Conservation (phyloP, 2,888 invertebrate genomes). For the Epirrita christyi region DNA sequence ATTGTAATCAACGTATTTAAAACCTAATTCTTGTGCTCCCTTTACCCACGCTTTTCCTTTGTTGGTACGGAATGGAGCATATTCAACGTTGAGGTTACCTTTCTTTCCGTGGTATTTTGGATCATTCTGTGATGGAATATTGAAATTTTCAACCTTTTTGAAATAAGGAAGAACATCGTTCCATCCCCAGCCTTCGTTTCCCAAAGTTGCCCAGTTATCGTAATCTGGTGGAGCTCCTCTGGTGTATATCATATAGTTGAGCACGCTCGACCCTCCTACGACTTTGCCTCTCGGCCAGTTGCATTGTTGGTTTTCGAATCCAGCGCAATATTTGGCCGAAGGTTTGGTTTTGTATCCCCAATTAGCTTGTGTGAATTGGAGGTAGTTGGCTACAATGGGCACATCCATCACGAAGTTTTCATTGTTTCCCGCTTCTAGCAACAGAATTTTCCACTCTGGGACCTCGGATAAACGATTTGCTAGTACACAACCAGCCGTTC, state of each 20-base stretch:
- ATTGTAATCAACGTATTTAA: constrained; percentile 86
- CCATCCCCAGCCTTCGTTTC: constrained; percentile 91
- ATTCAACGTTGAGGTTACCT: constrained; percentile 84
- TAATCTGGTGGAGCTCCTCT: constrained; percentile 89
- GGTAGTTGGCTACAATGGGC: constrained; percentile 89
- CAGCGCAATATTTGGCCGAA: constrained; percentile 88
- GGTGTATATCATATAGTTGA: constrained; percentile 93
- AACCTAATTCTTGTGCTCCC: constrained; percentile 86
- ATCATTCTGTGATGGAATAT: constrained; percentile 83
- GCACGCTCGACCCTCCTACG: constrained; percentile 91
- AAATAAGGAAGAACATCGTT: constrained; percentile 90
- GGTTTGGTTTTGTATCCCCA: constrained; percentile 94
- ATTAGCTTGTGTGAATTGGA: constrained; percentile 89
- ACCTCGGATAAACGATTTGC: constrained; percentile 90
- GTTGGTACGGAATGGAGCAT: constrained; percentile 79
- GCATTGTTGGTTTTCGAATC: constrained; percentile 90
- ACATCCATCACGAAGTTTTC: constrained; percentile 91
- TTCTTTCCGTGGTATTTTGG: constrained; percentile 80
- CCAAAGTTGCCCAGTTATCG: constrained; percentile 89
- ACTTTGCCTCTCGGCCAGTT: constrained; percentile 93
- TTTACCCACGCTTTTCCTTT: constrained; percentile 85
- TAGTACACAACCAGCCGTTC: constrained; percentile 91
- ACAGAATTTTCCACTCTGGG: constrained; percentile 87
- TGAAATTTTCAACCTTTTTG: constrained; percentile 90
- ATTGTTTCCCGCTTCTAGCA: constrained; percentile 89